These are phyloP conservation scores for Bothrops jararaca DNA, from an alignment of 2,113 vertebrate genomes.

Conservation along the genomic window DNA sequence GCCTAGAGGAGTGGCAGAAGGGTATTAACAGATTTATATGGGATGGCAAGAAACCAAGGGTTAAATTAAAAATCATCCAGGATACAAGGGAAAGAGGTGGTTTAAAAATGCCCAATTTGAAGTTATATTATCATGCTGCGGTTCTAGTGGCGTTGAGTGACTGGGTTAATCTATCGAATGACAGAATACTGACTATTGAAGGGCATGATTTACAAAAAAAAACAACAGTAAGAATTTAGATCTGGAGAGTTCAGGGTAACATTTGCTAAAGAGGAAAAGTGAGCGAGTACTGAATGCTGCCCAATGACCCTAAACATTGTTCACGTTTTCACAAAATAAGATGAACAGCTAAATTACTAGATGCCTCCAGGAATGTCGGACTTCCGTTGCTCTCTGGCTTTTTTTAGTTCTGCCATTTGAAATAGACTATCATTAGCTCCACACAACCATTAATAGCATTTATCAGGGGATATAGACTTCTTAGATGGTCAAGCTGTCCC, in stretches of 20 bases:
- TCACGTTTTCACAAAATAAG: not conserved
- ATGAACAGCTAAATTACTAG: not conserved
- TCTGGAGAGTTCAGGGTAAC: not conserved
- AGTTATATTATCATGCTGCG: too few species aligned
- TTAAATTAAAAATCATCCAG: too few species aligned
- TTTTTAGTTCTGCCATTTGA: not conserved
- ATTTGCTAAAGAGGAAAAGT: not conserved
- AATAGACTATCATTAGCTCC: not conserved
- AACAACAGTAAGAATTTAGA: not conserved
- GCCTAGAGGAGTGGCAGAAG: too few species aligned
- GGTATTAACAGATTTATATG: too few species aligned
- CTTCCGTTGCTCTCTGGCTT: not conserved
- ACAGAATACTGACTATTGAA: too few species aligned
- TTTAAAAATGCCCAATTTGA: too few species aligned
- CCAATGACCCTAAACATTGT: not conserved
- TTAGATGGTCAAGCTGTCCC: not conserved
- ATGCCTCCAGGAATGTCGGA: not conserved
- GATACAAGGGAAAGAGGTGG: too few species aligned
- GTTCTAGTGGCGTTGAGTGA: too few species aligned
- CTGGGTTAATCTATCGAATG: too few species aligned
- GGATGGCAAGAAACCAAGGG: too few species aligned
- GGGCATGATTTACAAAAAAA: too few species aligned
- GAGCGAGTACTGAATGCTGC: not conserved
- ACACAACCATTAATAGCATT: not conserved
- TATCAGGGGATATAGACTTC: not conserved